phyloP scores from a whole-genome alignment of 2,113 vertebrate species.

The Circaetus cinerascens region DNA sequence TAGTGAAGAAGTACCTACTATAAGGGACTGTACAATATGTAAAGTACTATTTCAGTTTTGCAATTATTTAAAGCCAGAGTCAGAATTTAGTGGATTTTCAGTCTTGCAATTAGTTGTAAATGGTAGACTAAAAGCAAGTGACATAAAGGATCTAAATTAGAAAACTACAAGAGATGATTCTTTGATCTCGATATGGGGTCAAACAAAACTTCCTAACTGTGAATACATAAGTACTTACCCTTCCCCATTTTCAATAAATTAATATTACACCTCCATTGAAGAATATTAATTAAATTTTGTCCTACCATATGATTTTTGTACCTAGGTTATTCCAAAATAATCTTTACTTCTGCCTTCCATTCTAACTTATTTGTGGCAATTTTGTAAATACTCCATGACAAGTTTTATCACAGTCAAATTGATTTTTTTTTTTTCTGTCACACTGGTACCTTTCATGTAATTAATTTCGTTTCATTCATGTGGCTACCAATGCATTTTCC shows the following conservation, averaged over 20 bases:
- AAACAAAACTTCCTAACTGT: background rate
- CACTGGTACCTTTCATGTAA: background rate
- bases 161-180: background rate
- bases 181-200: background rate
- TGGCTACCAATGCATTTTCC: background rate
- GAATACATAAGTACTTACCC: background rate
- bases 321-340: background rate
- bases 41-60: background rate
- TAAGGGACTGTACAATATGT: background rate
- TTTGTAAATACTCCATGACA: background rate
- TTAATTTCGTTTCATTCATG: background rate
- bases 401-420: background rate
- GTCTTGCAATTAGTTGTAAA: background rate
- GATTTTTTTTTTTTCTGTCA: background rate
- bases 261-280: background rate
- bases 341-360: background rate
- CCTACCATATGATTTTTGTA: background rate
- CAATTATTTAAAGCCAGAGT: background rate
- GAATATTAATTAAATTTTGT: background rate
- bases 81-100: background rate
- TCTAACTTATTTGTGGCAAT: background rate
- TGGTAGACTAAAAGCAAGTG: background rate
- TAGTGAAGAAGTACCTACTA: background rate
- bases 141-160: background rate
- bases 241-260: background rate